Conservation (phyloP, 2,888 invertebrate species). For the Lymantria dispar region DNA sequence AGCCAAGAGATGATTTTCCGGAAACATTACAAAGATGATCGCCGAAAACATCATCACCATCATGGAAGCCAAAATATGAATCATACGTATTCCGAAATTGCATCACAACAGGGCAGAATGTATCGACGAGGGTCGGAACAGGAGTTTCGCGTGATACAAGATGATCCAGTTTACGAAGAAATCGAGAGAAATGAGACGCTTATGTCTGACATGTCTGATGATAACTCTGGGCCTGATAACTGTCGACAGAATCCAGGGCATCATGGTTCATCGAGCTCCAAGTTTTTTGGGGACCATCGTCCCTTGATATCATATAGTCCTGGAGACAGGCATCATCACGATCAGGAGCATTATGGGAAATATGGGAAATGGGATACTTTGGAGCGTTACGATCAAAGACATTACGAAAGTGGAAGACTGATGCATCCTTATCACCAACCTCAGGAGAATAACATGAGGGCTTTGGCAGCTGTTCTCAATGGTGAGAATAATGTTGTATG, state of each 20-base stretch:
- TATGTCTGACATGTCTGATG: conserved; percentile 90
- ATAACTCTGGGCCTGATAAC: conserved; percentile 84
- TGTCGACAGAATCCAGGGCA: conserved; percentile 86
- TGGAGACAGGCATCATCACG: conserved; percentile 82
- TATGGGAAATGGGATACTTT: conserved; percentile 79
- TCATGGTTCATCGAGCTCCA: conserved; percentile 80
- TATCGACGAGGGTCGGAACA: conserved; percentile 80
- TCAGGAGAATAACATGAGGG: conserved; percentile 81
- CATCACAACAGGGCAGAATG: conserved; percentile 72
- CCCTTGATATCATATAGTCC: conserved; percentile 91
- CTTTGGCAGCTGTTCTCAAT: conserved; percentile 90
- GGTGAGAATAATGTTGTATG: conserved; percentile 93
- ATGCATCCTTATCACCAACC: conserved; percentile 81
- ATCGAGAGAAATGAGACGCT: conserved; percentile 88
- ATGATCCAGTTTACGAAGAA: conserved; percentile 92
- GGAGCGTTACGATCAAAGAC: conserved; percentile 76
- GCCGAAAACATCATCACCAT: conserved; percentile 74
- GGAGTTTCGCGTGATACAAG: conserved; percentile 83
- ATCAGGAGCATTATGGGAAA: conserved; percentile 73
- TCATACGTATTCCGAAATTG: conserved; percentile 90
- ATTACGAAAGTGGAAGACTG: conserved; percentile 76
- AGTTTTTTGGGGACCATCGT: conserved; percentile 90
- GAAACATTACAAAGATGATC: conserved; percentile 75
- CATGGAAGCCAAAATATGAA: conserved; percentile 84
- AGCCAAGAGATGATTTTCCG: conserved; percentile 74